These are phyloP conservation scores for Drosophila siamana DNA, from an alignment of 2,888 invertebrate species.

Conservation along the genomic window DNA sequence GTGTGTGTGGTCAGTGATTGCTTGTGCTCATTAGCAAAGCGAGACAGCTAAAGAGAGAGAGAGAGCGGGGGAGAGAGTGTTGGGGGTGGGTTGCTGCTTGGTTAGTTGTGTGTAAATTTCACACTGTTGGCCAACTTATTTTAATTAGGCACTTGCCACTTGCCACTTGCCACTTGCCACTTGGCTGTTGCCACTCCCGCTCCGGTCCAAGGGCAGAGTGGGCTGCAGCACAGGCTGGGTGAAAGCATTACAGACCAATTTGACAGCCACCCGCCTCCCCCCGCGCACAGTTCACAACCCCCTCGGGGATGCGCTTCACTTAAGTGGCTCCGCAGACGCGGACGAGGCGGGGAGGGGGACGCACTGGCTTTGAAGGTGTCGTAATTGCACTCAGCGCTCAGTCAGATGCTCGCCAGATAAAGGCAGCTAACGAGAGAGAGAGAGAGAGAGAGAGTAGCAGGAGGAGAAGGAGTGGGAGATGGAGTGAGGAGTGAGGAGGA, in stretches of 20 bases:
- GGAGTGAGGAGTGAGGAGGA: not conserved
- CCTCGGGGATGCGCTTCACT: slow-evolving; percentile 67
- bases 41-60: not conserved
- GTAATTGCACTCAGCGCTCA: slow-evolving; percentile 79
- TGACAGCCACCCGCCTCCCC: too few relatives aligned
- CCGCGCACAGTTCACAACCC: slow-evolving; percentile 36
- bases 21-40: slow-evolving; percentile 62
- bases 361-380: slow-evolving; percentile 75
- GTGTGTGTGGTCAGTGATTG: slow-evolving; percentile 46
- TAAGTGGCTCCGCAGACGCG: slow-evolving; percentile 55
- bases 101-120: slow-evolving; percentile 65
- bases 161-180: slow-evolving; percentile 36
- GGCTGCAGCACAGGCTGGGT: not conserved
- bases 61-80: not conserved
- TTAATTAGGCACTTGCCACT: slow-evolving; percentile 65
- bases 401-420: slow-evolving; percentile 61
- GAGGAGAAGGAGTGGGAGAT: not conserved
- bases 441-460: too few relatives aligned
- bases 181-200: not conserved
- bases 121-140: slow-evolving; percentile 69
- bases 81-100: slow-evolving; percentile 41
- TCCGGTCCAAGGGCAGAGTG: not conserved
- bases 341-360: not conserved
- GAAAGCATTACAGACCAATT: slow-evolving; percentile 16
- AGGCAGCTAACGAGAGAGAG: slow-evolving; percentile 30